phyloP scores from a whole-genome alignment of 2,888 invertebrate species.

The Pyrochroa serraticornis region DNA sequence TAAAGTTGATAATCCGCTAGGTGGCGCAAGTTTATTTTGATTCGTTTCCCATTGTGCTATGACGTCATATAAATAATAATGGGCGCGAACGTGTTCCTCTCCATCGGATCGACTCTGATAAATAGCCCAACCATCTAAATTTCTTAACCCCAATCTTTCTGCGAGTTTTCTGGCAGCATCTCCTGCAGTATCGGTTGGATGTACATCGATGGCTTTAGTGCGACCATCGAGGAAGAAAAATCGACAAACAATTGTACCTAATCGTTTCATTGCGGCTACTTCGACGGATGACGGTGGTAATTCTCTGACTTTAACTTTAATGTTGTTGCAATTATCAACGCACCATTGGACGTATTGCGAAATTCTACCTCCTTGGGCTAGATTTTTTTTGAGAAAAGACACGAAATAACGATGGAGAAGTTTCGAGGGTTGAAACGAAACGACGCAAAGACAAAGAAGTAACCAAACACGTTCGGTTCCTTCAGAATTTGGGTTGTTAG shows the following conservation, averaged over 20 bases:
- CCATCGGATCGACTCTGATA: slow-evolving; percentile 86
- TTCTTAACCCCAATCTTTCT: slow-evolving; percentile 82
- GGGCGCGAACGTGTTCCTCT: slow-evolving; percentile 89
- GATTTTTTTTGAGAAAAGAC: slow-evolving; percentile 74
- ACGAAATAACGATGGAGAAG: slow-evolving; percentile 80
- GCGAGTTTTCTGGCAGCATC: slow-evolving; percentile 89
- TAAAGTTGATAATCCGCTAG: slow-evolving; percentile 56
- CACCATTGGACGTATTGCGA: slow-evolving; percentile 93
- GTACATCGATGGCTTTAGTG: slow-evolving; percentile 93
- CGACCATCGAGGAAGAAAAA: slow-evolving; percentile 95
- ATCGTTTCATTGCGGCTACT: slow-evolving; percentile 88
- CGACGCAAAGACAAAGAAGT: slow-evolving; percentile 85
- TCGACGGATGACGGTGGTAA: slow-evolving; percentile 91
- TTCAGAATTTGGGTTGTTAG: slow-evolving; percentile 85
- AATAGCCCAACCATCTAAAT: slow-evolving; percentile 93
- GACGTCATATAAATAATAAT: slow-evolving; percentile 92
- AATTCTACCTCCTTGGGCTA: slow-evolving; percentile 70
- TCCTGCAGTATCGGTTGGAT: slow-evolving; percentile 91
- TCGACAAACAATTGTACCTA: slow-evolving; percentile 90
- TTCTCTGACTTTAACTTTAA: slow-evolving; percentile 79
- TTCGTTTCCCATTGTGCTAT: slow-evolving; percentile 91
- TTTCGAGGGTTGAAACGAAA: slow-evolving; percentile 90
- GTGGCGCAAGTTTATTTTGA: slow-evolving; percentile 53
- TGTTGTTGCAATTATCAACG: slow-evolving; percentile 88
- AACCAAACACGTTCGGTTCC: slow-evolving; percentile 88